These are phyloP conservation scores for Tribolium freemani DNA, from an alignment of 2,888 invertebrate genomes.

Conservation along the genomic window DNA sequence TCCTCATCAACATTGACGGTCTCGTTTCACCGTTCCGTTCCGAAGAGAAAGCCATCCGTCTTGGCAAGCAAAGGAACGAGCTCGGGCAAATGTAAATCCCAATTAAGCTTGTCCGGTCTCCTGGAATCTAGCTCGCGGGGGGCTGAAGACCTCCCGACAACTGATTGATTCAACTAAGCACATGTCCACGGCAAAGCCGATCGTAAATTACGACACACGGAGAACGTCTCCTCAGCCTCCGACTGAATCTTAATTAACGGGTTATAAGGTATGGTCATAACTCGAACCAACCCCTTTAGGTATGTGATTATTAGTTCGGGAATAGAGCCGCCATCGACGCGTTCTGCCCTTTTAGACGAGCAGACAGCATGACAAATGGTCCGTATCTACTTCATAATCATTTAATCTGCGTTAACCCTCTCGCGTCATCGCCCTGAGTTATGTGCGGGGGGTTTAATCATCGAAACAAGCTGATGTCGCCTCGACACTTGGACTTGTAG, in stretches of 20 bases:
- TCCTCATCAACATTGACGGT: slow-evolving; percentile 47
- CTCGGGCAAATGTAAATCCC: slow-evolving; percentile 66
- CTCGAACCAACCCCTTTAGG: slow-evolving; percentile 28
- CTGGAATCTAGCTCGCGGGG: slow-evolving; percentile 62
- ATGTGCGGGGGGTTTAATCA: slow-evolving; percentile 52
- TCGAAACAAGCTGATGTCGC: slow-evolving; percentile 26
- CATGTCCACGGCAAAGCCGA: slow-evolving; percentile 60
- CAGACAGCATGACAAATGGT: slow-evolving; percentile 68
- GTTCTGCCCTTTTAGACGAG: slow-evolving; percentile 46
- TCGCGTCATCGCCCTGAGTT: slow-evolving; percentile 65
- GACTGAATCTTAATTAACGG: slow-evolving; percentile 29
- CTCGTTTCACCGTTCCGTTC: slow-evolving; percentile 26
- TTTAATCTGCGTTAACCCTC: slow-evolving; percentile 69
- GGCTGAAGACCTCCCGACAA: slow-evolving; percentile 63
- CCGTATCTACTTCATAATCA: slow-evolving; percentile 68
- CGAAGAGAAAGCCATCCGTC: slow-evolving; percentile 50
- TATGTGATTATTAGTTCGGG: slow-evolving; percentile 42
- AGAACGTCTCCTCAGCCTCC: slow-evolving; percentile 1
- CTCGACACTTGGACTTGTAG: slow-evolving; percentile 14
- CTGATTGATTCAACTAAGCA: slow-evolving; percentile 67
- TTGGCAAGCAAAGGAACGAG: slow-evolving; percentile 58
- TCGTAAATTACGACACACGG: slow-evolving; percentile 62
- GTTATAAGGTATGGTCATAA: slow-evolving; percentile 24
- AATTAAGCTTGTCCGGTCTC: slow-evolving; percentile 66
- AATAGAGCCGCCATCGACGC: slow-evolving; percentile 40